Conservation (phyloP, 2,113 vertebrate genomes). For the Fregetta grallaria region DNA sequence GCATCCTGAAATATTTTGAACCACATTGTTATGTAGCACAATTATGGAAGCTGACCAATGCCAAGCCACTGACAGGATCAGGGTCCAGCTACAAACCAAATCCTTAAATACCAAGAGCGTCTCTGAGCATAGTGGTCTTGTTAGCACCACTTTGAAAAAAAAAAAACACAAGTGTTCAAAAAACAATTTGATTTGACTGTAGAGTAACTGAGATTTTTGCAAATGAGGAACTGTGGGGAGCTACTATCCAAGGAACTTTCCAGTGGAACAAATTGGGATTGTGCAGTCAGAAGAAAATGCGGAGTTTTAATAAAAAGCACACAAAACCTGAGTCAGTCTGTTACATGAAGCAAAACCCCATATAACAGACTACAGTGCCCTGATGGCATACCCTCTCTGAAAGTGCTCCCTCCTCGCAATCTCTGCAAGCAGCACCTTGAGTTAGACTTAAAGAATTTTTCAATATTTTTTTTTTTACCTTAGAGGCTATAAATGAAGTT, state of each 20-base stretch:
- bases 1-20: background rate
- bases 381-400: background rate
- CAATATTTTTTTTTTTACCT: background rate
- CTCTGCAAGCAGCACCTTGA: background rate
- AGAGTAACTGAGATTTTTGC: background rate
- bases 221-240: background rate
- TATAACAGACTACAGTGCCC: background rate
- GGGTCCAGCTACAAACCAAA: background rate
- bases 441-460: background rate
- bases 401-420: background rate
- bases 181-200: background rate
- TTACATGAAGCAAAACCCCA: background rate
- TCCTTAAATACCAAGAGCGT: background rate
- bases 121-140: background rate
- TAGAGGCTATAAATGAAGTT: background rate
- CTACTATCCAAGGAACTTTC: background rate
- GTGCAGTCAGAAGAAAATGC: background rate
- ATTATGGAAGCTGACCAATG: background rate
- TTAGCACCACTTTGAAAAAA: background rate
- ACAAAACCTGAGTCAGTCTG: background rate
- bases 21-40: background rate
- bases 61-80: background rate
- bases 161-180: background rate
- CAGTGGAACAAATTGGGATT: background rate
- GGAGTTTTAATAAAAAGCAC: background rate